Conservation (phyloP, 1,140 invertebrate genomes). For the Bilobella aurantiaca region DNA sequence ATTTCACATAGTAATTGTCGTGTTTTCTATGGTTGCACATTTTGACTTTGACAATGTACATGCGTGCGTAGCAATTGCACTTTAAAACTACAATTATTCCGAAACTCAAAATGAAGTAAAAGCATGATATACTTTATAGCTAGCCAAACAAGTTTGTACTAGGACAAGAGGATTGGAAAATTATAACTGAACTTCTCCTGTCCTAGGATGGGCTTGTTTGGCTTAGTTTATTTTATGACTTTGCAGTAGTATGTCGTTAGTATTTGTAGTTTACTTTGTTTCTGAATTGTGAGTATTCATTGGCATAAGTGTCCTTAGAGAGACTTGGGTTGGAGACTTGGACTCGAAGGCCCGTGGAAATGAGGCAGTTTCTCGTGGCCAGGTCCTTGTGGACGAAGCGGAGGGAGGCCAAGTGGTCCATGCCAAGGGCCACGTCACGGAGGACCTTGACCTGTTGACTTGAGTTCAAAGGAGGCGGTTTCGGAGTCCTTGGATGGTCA, state of each 20-base stretch:
- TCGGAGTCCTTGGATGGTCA: slow-evolving; percentile 44
- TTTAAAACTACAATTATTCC: too few relatives aligned
- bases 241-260: too few relatives aligned
- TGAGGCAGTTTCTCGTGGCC: slow-evolving; percentile 83
- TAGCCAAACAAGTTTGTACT: too few relatives aligned
- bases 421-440: slow-evolving; percentile 64
- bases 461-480: slow-evolving; percentile 52
- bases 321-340: slow-evolving; percentile 74
- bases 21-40: too few relatives aligned
- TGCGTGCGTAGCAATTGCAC: too few relatives aligned
- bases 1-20: too few relatives aligned
- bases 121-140: too few relatives aligned
- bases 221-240: too few relatives aligned
- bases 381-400: slow-evolving; percentile 75
- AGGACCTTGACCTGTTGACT: slow-evolving; percentile 58
- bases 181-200: background rate
- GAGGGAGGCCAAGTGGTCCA: slow-evolving; percentile 66
- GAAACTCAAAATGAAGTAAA: too few relatives aligned
- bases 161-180: background rate
- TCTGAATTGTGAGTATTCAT: slow-evolving; percentile 69
- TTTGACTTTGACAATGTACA: too few relatives aligned
- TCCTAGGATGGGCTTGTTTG: too few relatives aligned
- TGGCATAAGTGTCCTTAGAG: slow-evolving; percentile 69
- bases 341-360: slow-evolving; percentile 67
- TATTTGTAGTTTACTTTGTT: slow-evolving; percentile 52